Conservation (phyloP, 2,797 vertebrate genomes). For the Poeciliopsis turneri region DNA sequence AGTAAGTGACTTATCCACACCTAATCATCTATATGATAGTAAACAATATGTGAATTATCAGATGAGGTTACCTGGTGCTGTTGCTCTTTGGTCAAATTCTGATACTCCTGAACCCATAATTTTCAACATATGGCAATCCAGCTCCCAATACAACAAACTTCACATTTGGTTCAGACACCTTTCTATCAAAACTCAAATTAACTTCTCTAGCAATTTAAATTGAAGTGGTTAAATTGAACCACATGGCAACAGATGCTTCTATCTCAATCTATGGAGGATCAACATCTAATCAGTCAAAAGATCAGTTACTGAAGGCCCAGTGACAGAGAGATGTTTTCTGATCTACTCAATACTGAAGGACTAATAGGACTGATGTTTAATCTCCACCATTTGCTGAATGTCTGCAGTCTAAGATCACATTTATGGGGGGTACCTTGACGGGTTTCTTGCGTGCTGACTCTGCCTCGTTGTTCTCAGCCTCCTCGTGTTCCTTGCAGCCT, state of each 20-base stretch:
- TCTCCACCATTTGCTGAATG: not conserved
- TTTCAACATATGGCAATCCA: not conserved
- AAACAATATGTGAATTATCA: not conserved
- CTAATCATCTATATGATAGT: not conserved
- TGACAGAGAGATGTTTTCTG: not conserved
- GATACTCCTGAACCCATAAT: not conserved
- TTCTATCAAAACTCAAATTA: not conserved
- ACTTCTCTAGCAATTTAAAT: not conserved
- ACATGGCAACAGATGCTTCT: not conserved
- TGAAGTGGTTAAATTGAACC: not conserved
- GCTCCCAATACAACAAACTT: not conserved
- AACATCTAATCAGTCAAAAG: not conserved
- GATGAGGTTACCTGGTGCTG: not conserved
- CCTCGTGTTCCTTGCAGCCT: slow-evolving; percentile 93
- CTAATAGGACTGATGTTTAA: not conserved
- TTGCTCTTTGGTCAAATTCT: not conserved
- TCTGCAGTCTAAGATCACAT: not conserved
- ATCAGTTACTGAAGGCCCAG: not conserved
- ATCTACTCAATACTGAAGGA: not conserved
- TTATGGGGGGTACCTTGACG: slow-evolving; percentile 67
- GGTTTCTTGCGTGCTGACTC: slow-evolving; percentile 79
- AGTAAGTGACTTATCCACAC: not conserved
- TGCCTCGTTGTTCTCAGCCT: slow-evolving; percentile 90
- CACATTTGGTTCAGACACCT: not conserved
- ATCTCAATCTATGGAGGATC: no score